Evolutionary conservation across 2,888 invertebrate genomes (phyloP), one percentile per base, ranked within the genome.

Genomic region (Drosophila neoperkinsi): DNA sequence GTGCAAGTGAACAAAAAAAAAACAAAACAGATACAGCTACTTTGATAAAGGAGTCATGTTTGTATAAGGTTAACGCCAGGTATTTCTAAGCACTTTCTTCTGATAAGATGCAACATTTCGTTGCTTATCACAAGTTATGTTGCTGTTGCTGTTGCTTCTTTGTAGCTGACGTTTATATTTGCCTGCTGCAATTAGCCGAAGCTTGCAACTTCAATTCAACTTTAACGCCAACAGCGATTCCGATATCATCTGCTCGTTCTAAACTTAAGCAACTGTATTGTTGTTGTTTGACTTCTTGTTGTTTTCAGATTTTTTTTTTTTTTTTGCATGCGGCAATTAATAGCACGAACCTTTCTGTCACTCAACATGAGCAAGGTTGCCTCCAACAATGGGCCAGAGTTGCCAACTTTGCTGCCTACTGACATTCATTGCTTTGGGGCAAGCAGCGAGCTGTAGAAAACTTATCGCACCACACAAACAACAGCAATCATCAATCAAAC

Each of bases 241-340:
- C 41, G 57, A 49, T 34, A 52, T 41, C 25, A 43, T 50, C 62
- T 67, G 28, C 50, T 50, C 38, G 56, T 50, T 43, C 55, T 63
- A 53, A 52, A 31, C 34, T 69, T 30, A 9, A 43, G 59, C 25
- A 33, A 25, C 16, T 57, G 34, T 46, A 25, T 55, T 18, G 51
- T 55, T 50, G 34, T 33, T 59, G 53, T 59, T 53, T 51, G 31
- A 31, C 43, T 6, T 53, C 33, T 46, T 63, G 9, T 33, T 51
- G 18, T 34, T 36, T 34, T 41, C 41, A 30, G 21, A n/a, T n/a
- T 21, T 43, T 11, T 5, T 16, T 21, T 13, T 34, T 21, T 43
- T 73, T 85, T 83, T 79, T 81, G 84, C 86, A 86, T 81, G 78
- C 59, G 50, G 71, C 78, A 87, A 90, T 88, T 87, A 87, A 86